phyloP scores from a whole-genome alignment of 2,888 invertebrate genomes.

The Tuta absoluta region DNA sequence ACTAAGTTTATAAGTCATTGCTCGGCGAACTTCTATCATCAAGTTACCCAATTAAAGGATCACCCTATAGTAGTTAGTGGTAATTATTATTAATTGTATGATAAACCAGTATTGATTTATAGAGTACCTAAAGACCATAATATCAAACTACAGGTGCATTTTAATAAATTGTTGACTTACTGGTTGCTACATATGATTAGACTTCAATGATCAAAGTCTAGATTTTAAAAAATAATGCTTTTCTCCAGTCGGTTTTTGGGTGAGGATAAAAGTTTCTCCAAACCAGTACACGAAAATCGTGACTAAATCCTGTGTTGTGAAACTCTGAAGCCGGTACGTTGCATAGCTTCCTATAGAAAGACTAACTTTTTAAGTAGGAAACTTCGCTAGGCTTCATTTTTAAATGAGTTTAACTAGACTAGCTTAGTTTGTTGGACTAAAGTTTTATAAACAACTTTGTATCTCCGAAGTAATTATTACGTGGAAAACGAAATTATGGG shows the following conservation, averaged over 20 bases:
- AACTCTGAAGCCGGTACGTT: background rate
- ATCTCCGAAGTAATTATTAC: background rate
- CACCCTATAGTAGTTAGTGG: too few relatives aligned
- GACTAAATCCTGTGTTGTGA: background rate
- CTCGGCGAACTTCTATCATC: background rate
- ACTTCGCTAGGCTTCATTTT: slow-evolving; percentile 14
- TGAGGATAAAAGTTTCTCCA: background rate
- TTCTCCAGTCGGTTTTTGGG: too few relatives aligned
- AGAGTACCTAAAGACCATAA: too few relatives aligned
- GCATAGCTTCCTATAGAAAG: slow-evolving; percentile 14
- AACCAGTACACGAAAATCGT: background rate
- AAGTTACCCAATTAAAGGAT: too few relatives aligned
- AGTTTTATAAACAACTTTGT: slow-evolving; percentile 4
- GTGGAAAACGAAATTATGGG: background rate
- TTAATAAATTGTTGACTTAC: too few relatives aligned
- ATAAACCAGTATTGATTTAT: too few relatives aligned
- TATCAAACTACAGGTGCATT: too few relatives aligned
- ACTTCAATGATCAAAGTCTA: too few relatives aligned
- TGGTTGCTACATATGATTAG: too few relatives aligned
- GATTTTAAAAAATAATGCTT: too few relatives aligned
- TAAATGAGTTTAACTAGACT: slow-evolving; percentile 21
- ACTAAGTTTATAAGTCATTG: slow-evolving; percentile 43
- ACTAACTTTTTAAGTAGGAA: slow-evolving; percentile 22
- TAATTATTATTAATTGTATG: too few relatives aligned
- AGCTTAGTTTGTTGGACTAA: slow-evolving; percentile 5